Percentiles rank a stretch among this genome's conserved stretches.
Conservation (phyloP, 2,888 invertebrate species). For the Morinoia aosen region DNA sequence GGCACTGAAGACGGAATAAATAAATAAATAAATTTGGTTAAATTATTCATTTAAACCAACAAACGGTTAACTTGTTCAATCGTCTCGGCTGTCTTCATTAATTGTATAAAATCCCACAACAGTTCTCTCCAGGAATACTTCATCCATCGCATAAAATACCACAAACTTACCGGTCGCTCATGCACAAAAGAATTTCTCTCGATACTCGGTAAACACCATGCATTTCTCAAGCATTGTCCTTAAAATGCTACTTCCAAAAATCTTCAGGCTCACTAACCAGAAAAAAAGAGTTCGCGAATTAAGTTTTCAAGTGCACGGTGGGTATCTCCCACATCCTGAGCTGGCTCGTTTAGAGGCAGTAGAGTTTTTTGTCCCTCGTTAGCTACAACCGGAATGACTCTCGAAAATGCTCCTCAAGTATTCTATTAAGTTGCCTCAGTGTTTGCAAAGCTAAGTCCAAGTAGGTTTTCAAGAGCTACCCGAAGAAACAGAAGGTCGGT, state of each 20-base stretch:
- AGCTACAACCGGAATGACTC: constrained; percentile 22
- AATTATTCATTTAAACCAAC: too few relatives aligned
- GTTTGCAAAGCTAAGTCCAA: neutral
- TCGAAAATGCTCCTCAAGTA: constrained; percentile 28
- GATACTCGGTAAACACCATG: neutral
- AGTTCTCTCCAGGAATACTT: too few relatives aligned
- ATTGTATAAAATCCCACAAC: too few relatives aligned
- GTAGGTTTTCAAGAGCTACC: neutral
- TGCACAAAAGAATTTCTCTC: neutral
- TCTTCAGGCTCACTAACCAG: neutral
- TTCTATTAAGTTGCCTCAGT: constrained; percentile 32
- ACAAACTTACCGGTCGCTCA: neutral
- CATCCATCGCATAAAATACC: too few relatives aligned
- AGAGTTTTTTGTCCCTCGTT: constrained; percentile 1
- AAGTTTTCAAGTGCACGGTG: neutral
- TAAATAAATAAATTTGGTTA: too few relatives aligned
- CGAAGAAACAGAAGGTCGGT: constrained; percentile 12
- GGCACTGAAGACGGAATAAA: too few relatives aligned
- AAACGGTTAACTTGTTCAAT: too few relatives aligned
- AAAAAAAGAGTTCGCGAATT: neutral
- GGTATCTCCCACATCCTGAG: neutral
- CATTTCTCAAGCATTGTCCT: neutral
- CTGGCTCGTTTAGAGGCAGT: neutral
- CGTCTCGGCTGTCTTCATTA: too few relatives aligned
- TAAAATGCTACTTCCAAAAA: neutral